Evolutionary conservation across 2,888 invertebrate species (phyloP).

Genomic region (Saturnia japonica): DNA sequence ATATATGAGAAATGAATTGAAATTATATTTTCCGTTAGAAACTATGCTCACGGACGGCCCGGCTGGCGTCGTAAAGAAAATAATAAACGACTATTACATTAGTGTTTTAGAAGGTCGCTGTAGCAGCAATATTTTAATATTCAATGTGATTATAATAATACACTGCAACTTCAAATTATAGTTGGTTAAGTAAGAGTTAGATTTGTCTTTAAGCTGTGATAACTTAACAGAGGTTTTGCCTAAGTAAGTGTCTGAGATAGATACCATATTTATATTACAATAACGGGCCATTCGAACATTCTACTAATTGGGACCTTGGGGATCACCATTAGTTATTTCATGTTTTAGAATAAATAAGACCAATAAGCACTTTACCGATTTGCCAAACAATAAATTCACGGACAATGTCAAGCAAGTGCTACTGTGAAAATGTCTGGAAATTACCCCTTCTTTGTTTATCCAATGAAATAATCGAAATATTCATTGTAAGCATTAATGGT

Average conservation of each 20-base stretch:
- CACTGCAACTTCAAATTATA: neutral
- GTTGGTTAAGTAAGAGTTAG: neutral
- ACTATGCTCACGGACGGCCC: neutral
- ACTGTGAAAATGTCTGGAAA: too few species aligned
- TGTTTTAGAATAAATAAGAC: too few species aligned
- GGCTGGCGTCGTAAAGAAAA: constrained; percentile 14
- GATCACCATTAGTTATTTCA: too few species aligned
- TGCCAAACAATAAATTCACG: too few species aligned
- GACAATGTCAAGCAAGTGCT: too few species aligned
- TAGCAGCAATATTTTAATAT: neutral
- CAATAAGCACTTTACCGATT: too few species aligned
- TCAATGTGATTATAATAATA: constrained; percentile 1
- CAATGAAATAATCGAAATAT: too few species aligned
- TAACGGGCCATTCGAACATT: too few species aligned
- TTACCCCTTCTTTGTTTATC: too few species aligned
- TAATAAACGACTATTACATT: constrained; percentile 12
- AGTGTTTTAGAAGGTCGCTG: constrained; percentile 1
- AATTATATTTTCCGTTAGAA: constrained; percentile 23
- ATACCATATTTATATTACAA: too few species aligned
- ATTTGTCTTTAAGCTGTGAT: neutral
- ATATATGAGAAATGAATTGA: constrained; percentile 32
- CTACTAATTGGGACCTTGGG: too few species aligned
- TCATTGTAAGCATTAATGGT: too few species aligned
- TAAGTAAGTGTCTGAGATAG: neutral
- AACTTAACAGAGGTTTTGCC: neutral